phyloP scores from a whole-genome alignment of 2,888 invertebrate genomes.

The Criorhina ranunculi region DNA sequence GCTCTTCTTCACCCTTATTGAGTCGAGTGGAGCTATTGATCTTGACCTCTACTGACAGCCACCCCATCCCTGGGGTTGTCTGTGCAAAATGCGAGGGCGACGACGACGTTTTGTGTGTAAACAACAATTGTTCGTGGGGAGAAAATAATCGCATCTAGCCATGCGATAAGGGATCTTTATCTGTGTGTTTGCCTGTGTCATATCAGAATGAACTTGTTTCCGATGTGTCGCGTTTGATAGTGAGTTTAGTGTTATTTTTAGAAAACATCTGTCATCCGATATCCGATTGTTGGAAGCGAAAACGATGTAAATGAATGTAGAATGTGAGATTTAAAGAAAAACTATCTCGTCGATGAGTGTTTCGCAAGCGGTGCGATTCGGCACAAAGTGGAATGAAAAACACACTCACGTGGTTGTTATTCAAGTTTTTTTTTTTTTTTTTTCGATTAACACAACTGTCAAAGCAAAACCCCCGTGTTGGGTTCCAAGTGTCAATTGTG shows the following conservation, averaged over 20 bases:
- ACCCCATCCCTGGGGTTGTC: neutral
- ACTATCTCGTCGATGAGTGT: neutral
- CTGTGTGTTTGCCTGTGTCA: neutral
- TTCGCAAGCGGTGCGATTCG: no score
- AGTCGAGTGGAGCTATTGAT: conserved; percentile 33
- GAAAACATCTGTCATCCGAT: conserved; percentile 46
- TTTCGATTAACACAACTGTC: neutral
- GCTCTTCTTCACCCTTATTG: neutral
- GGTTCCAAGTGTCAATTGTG: no score
- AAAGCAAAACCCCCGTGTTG: no score
- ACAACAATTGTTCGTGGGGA: conserved; percentile 1
- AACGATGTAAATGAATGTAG: conserved; percentile 2
- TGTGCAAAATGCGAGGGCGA: neutral
- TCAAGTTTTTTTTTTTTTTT: neutral
- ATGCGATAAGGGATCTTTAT: conserved; percentile 24
- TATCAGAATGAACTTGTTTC: conserved; percentile 7
- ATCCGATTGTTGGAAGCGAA: neutral
- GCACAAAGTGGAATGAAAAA: neutral
- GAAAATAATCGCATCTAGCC: neutral
- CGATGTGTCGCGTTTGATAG: neutral
- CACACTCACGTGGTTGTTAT: neutral
- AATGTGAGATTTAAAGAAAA: neutral
- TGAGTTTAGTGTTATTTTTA: conserved; percentile 37
- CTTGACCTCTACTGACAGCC: conserved; percentile 54
- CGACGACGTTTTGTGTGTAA: conserved; percentile 17